phyloP scores from a whole-genome alignment of 2,888 invertebrate genomes.

The Drosophila limbata region DNA sequence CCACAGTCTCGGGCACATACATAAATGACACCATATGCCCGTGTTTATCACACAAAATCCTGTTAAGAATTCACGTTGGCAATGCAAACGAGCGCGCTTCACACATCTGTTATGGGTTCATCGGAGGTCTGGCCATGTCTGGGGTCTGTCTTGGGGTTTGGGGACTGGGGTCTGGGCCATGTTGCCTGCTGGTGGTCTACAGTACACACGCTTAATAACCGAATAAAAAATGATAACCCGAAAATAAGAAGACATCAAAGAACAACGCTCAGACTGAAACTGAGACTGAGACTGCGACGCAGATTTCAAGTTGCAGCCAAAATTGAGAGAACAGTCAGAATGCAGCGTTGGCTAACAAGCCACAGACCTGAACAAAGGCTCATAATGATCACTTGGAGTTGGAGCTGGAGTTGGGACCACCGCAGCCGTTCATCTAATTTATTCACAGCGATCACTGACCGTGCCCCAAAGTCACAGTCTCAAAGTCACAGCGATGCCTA shows the following conservation, averaged over 20 bases:
- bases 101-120: conserved; percentile 69
- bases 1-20: background rate
- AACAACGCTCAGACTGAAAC: conserved; percentile 45
- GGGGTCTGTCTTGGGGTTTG: conserved; percentile 15
- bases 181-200: conserved; percentile 57
- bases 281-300: conserved; percentile 24
- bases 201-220: conserved; percentile 72
- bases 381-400: conserved; percentile 64
- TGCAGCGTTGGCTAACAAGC: conserved; percentile 65
- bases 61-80: conserved; percentile 47
- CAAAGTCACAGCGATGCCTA: conserved; percentile 43
- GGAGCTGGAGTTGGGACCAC: conserved; percentile 52
- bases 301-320: conserved; percentile 45
- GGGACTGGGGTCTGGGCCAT: conserved; percentile 32
- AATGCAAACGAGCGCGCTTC: conserved; percentile 60
- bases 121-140: conserved; percentile 22
- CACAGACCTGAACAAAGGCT: conserved; percentile 54
- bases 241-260: conserved; percentile 81
- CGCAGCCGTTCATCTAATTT: conserved; percentile 76
- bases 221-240: conserved; percentile 80
- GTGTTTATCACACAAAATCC: conserved; percentile 60
- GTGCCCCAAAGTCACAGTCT: conserved; percentile 35
- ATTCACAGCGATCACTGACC: conserved; percentile 69
- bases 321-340: conserved; percentile 50
- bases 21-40: conserved; percentile 63